Percentiles rank a stretch among this genome's conserved stretches.
These are phyloP conservation scores for Egretta garzetta DNA, from an alignment of 2,113 vertebrate species.

Conservation along the genomic window DNA sequence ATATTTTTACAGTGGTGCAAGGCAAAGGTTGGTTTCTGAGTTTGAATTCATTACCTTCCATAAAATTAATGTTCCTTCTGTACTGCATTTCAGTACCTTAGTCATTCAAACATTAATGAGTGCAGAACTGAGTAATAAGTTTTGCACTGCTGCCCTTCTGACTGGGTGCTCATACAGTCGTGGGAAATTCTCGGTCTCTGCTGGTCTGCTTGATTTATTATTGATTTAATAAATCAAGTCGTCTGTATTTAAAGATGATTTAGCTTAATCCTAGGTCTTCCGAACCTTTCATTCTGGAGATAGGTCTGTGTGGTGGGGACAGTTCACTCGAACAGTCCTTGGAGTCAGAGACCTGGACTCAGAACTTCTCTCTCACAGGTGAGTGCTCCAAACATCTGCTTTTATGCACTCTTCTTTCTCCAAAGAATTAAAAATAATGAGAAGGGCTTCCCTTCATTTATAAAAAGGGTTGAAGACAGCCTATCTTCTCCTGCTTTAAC, in stretches of 20 bases:
- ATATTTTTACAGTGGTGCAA: conserved; percentile 32
- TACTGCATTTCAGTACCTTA: background rate
- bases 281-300: background rate
- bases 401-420: background rate
- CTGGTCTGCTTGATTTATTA: background rate
- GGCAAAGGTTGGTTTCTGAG: conserved; percentile 25
- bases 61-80: conserved; percentile 6
- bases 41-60: background rate
- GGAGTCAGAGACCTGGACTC: background rate
- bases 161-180: background rate
- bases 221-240: background rate
- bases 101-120: conserved; percentile 21
- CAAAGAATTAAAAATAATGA: background rate
- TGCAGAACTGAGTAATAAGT: conserved; percentile 14
- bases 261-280: background rate
- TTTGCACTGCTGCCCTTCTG: conserved; percentile 9
- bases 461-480: background rate
- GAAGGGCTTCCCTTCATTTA: background rate
- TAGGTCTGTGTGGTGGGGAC: background rate
- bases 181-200: background rate
- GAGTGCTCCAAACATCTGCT: background rate
- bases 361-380: background rate
- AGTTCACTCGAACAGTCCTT: background rate
- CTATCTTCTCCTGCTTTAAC: background rate
- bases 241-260: background rate